Conservation (phyloP, 1,140 invertebrate genomes). For the Pseudomyrmex dendroicus region DNA sequence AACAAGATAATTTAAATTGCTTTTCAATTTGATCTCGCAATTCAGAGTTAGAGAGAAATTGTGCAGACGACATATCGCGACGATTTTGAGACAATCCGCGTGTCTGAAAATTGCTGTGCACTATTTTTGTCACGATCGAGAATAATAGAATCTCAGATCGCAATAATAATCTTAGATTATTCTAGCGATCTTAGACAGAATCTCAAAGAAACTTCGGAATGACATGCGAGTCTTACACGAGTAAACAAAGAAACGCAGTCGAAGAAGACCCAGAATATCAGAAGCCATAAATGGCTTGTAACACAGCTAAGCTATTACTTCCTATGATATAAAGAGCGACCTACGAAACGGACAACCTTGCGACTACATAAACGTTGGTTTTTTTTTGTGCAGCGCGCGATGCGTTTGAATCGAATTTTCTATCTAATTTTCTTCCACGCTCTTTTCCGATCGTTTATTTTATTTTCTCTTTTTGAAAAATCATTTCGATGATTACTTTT, state of each 20-base stretch:
- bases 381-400: too few relatives aligned
- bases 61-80: not conserved
- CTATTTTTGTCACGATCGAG: not conserved
- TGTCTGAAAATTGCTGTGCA: not conserved
- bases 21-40: not conserved
- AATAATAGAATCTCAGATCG: too few relatives aligned
- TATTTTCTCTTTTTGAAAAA: not conserved
- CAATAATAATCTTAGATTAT: not conserved
- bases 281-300: constrained; percentile 78
- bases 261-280: constrained; percentile 78
- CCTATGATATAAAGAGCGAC: not conserved
- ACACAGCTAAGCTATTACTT: constrained; percentile 75
- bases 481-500: not conserved
- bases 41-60: not conserved
- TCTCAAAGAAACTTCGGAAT: not conserved
- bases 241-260: constrained; percentile 47
- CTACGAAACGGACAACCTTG: constrained; percentile 18
- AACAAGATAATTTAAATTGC: not conserved
- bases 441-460: not conserved
- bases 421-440: constrained; percentile 12
- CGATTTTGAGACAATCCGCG: not conserved
- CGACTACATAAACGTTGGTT: not conserved
- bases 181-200: not conserved
- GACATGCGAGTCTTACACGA: not conserved
- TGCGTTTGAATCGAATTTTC: not conserved